Base-by-base conservation (phyloP, 1,140 invertebrate species). In the Melitaea cinxia region DNA sequence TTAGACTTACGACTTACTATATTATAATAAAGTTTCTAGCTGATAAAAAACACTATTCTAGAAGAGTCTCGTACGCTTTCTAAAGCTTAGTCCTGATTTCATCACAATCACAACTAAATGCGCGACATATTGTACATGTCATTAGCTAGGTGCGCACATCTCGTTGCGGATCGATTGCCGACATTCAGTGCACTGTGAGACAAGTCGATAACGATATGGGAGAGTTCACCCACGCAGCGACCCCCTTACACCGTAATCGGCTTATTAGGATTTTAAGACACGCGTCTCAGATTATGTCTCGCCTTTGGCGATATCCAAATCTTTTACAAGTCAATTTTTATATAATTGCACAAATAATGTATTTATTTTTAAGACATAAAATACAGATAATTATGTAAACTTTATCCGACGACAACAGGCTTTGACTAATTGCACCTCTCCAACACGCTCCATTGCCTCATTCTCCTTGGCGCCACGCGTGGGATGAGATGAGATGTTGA, bases 401-500 rank as follows among this genome's bases (percentile, higher is more conserved):
- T 65, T 50, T 26, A 10, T 57, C 10, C 37, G 49, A 66, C 28
- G 15, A 52, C 60, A 67, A 67, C 39, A 52, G 50, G 21, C 14
- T 37, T 47, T 35, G 33, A 60, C 39, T 67, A 67, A 67, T 61
- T 61, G 50, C 56, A 49, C 37, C 30, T 67, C 26, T 68, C 37
- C 15, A 72, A 65, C 66, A 39, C 64, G 68, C 68, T 63, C 60
- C 70, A 64, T 86, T 83, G 73, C 80, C 70, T 73, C 81, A 82
- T 66, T 55, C 69, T 64, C 56, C 52, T 50, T 74, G 84, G 84
- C 83, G 84, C 83, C 80, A 71, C 69, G 82, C 84, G 86, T 89
- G 81, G 86, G 86, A 62, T 50, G 72, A 57, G 55, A 55, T 68
- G 70, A 75, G 82, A 85, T 86, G 80, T 84, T 88, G 86, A 86